A percentile compares a stretch with the other conserved stretches of the same genome.
Evolutionary conservation across 2,797 vertebrate species (phyloP).

Genomic region (Takifugu ocellatus): DNA sequence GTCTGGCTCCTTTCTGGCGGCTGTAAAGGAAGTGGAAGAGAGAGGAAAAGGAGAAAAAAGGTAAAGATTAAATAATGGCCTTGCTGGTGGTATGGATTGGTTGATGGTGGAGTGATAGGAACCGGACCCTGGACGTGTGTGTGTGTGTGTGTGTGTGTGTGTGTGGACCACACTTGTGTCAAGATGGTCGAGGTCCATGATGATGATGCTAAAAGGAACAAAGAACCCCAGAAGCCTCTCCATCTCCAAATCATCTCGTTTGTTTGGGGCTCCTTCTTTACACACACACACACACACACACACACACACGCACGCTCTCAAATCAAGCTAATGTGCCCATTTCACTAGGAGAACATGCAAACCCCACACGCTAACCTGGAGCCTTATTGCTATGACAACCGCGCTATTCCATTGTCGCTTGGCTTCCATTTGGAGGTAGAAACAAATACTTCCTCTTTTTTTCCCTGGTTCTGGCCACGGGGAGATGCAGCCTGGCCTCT

Average conservation of each 20-base stretch:
- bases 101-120: constrained; percentile 52
- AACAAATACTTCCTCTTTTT: too few species aligned
- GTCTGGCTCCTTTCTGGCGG: constrained; percentile 65
- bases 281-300: too few species aligned
- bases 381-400: too few species aligned
- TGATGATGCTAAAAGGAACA: constrained; percentile 32
- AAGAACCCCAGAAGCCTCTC: constrained; percentile 42
- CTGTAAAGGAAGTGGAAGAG: constrained; percentile 48
- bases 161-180: constrained; percentile 27
- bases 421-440: too few species aligned
- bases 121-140: constrained; percentile 42
- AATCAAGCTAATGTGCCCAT: too few species aligned
- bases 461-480: too few species aligned
- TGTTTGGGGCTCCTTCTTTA: constrained; percentile 38
- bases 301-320: too few species aligned
- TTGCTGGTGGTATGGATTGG: constrained; percentile 54
- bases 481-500: too few species aligned
- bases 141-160: constrained; percentile 29
- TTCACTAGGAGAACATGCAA: too few species aligned
- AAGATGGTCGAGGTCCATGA: constrained; percentile 48
- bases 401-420: too few species aligned
- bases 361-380: too few species aligned
- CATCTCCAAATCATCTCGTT: constrained; percentile 40
- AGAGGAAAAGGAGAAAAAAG: constrained; percentile 57
- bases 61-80: constrained; percentile 70